Evolutionary conservation across 1,140 invertebrate species (phyloP), one percentile per base, ranked within the genome.

Genomic region (Drosophila chauvacae): DNA sequence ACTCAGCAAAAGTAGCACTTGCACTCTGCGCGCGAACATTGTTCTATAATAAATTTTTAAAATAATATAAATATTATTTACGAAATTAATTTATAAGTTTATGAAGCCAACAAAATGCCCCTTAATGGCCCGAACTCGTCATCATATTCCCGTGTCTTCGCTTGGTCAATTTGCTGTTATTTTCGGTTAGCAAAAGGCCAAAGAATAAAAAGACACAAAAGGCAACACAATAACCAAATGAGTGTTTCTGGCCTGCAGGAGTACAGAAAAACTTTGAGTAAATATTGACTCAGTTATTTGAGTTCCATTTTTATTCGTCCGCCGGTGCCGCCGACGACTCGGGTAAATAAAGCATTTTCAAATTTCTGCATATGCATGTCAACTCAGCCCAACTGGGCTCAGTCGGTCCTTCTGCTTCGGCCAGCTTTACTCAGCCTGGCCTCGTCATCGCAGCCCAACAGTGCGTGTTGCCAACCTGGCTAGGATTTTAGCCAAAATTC

Each of bases 341-440:
- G 45, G 48, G 80, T 72, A 87, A 88, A 84, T 81, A 88, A 80
- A 71, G 68, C 44, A 73, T 87, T 72, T 86, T 60, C 50, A 50
- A 64, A 68, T 65, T 82, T 81, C 45, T 88, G 80, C 82, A 79
- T 76, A 80, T 87, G 79, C 70, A 83, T 76, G 60, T 45, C 71
- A 85, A 45, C 77, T 73, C 64, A 63, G 44, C 57, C 60, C 59
- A 62, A 47, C 79, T 60, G 47, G 47, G 47, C 56, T 74, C 59
- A 50, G 26, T 11, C 63, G 59, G 33, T 16, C 45, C 55, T 26
- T 57, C 6, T 26, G 55, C 1, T 23, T 9, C 23, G 16, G 20
- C n/a, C 30, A 53, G 47, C 58, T 30, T 30, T 51, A 55, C 64
- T 39, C 18, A 14, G 39, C 26, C 28, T 13, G 18, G 57, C 7